Conservation (phyloP, 2,113 vertebrate genomes). For the Dascyllus trimaculatus region DNA sequence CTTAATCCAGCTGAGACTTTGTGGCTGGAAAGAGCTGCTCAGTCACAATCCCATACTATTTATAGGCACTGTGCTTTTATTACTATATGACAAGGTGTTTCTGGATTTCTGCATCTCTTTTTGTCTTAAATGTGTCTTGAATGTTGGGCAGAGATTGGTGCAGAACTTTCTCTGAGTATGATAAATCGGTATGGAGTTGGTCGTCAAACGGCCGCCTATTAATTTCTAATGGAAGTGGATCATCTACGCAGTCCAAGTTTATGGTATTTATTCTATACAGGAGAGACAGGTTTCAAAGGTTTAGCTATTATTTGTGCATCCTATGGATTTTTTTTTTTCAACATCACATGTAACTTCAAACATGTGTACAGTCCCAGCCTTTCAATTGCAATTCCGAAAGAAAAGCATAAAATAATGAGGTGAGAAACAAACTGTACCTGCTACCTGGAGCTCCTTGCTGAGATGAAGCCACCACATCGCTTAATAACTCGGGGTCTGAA, state of each 20-base stretch:
- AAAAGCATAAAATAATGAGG: constrained; percentile 8
- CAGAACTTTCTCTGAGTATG: background rate
- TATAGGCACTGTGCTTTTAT: too few relatives aligned
- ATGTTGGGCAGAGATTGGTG: background rate
- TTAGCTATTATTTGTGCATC: too few relatives aligned
- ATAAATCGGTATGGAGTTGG: background rate
- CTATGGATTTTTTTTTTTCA: too few relatives aligned
- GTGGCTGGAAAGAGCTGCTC: too few relatives aligned
- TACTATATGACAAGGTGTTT: too few relatives aligned
- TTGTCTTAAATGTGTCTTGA: background rate
- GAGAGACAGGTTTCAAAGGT: too few relatives aligned
- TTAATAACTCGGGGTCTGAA: constrained; percentile 21
- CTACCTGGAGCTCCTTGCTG: background rate
- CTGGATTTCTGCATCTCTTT: background rate
- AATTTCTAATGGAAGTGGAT: background rate
- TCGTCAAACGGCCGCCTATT: background rate
- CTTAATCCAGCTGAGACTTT: too few relatives aligned
- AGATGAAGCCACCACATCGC: background rate
- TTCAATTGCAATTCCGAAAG: background rate
- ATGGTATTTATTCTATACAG: too few relatives aligned
- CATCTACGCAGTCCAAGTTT: too few relatives aligned
- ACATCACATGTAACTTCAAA: background rate
- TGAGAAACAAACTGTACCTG: background rate
- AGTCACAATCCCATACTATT: too few relatives aligned
- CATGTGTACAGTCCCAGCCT: background rate